These are phyloP conservation scores for Exephanes ischioxanthus DNA, from an alignment of 2,888 invertebrate species.

Conservation along the genomic window DNA sequence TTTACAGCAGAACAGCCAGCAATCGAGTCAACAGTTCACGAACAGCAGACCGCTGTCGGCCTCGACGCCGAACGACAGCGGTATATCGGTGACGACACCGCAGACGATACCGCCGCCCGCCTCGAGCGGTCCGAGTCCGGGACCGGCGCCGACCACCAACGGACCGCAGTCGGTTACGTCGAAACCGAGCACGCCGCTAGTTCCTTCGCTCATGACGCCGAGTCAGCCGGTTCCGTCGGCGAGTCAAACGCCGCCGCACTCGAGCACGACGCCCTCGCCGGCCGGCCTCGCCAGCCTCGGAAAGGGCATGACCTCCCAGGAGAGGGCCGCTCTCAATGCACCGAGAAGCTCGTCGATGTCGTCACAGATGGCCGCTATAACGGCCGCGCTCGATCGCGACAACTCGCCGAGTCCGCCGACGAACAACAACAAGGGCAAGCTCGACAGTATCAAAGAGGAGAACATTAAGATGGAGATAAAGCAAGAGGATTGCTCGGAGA, in stretches of 20 bases:
- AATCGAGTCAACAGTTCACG: constrained; percentile 82
- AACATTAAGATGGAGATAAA: constrained; percentile 87
- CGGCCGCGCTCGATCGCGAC: constrained; percentile 89
- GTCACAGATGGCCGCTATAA: constrained; percentile 91
- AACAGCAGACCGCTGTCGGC: constrained; percentile 83
- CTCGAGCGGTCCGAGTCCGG: constrained; percentile 82
- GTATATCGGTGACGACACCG: constrained; percentile 86
- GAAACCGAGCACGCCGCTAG: constrained; percentile 82
- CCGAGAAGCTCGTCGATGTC: constrained; percentile 87
- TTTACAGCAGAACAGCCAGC: constrained; percentile 80
- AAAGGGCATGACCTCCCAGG: constrained; percentile 86
- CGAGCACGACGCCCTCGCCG: constrained; percentile 83
- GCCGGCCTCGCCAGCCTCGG: constrained; percentile 85
- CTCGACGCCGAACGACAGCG: constrained; percentile 81
- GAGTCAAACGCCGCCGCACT: constrained; percentile 85
- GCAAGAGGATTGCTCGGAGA: constrained; percentile 87
- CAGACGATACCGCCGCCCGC: constrained; percentile 84
- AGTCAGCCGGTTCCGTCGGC: constrained; percentile 88
- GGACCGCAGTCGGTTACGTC: constrained; percentile 84
- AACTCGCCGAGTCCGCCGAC: constrained; percentile 88
- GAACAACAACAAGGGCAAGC: constrained; percentile 88
- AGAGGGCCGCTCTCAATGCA: constrained; percentile 86
- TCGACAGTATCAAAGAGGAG: constrained; percentile 89
- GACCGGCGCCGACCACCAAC: constrained; percentile 81
- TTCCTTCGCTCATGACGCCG: constrained; percentile 87